Percentiles rank a stretch among this genome's conserved stretches.
Conservation (phyloP, 2,797 vertebrate genomes). For the Etheostoma perlongum region DNA sequence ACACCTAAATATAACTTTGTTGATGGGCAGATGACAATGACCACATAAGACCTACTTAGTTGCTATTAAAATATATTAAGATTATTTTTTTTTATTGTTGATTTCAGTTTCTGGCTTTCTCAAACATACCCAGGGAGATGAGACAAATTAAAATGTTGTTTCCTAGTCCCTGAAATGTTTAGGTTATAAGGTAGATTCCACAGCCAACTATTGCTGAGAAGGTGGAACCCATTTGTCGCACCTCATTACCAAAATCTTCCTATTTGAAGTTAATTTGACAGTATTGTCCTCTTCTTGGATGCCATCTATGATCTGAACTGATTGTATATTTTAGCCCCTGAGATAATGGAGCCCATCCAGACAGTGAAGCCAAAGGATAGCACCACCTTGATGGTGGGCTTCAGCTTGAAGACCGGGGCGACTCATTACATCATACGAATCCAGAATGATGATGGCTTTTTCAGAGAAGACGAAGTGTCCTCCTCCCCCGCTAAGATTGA, state of each 20-base stretch:
- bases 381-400: slow-evolving; percentile 88
- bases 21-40: neutral
- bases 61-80: neutral
- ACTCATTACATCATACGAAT: slow-evolving; percentile 87
- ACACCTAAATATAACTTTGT: neutral
- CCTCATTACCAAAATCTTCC: neutral
- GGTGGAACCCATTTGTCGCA: neutral
- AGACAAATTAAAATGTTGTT: neutral
- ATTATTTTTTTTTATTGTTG: neutral
- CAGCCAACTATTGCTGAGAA: neutral
- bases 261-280: neutral
- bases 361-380: slow-evolving; percentile 89
- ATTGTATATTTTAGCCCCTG: slow-evolving; percentile 83
- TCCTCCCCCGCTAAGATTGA: slow-evolving; percentile 87
- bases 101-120: neutral
- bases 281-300: neutral
- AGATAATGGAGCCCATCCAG: slow-evolving; percentile 68
- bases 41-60: neutral
- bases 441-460: slow-evolving; percentile 76
- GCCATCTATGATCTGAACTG: neutral
- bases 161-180: neutral
- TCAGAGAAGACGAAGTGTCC: slow-evolving; percentile 82
- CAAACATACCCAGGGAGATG: neutral
- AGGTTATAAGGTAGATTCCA: neutral
- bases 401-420: slow-evolving; percentile 81